phyloP scores from a whole-genome alignment of 2,113 vertebrate genomes.

The Engraulis encrasicolus region DNA sequence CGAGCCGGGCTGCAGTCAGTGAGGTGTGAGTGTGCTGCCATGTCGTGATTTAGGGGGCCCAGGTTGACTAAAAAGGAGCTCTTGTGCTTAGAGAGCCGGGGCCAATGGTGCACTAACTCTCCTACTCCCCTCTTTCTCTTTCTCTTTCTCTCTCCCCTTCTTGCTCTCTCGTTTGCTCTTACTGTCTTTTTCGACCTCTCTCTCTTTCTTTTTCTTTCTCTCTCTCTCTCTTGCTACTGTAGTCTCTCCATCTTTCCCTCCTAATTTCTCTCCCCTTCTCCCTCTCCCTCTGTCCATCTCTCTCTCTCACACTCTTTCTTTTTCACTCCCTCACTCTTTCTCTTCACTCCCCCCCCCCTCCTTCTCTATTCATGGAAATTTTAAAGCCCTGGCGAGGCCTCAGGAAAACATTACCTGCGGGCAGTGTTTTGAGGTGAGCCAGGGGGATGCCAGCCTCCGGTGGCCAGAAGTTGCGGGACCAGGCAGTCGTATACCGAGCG shows the following conservation, averaged over 20 bases:
- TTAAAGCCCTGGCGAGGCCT: constrained; percentile 58
- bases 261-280: neutral
- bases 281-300: neutral
- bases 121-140: neutral
- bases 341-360: constrained; percentile 37
- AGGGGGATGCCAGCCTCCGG: constrained; percentile 66
- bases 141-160: neutral
- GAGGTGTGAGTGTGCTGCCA: constrained; percentile 44
- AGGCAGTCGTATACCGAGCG: no score
- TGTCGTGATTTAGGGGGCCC: constrained; percentile 60
- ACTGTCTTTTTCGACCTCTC: neutral
- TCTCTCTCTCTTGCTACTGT: constrained; percentile 34
- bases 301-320: neutral
- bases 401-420: constrained; percentile 64
- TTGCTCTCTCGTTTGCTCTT: no score
- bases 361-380: constrained; percentile 68
- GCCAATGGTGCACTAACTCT: constrained; percentile 45
- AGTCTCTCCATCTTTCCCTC: no score
- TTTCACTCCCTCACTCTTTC: constrained; percentile 47
- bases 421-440: constrained; percentile 64
- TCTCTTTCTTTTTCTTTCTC: constrained; percentile 55
- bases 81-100: constrained; percentile 68
- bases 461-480: constrained; percentile 59
- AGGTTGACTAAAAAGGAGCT: constrained; percentile 70
- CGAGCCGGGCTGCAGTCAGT: constrained; percentile 60